These are phyloP conservation scores for Todus mexicanus DNA, from an alignment of 2,797 vertebrate species.

Conservation along the genomic window DNA sequence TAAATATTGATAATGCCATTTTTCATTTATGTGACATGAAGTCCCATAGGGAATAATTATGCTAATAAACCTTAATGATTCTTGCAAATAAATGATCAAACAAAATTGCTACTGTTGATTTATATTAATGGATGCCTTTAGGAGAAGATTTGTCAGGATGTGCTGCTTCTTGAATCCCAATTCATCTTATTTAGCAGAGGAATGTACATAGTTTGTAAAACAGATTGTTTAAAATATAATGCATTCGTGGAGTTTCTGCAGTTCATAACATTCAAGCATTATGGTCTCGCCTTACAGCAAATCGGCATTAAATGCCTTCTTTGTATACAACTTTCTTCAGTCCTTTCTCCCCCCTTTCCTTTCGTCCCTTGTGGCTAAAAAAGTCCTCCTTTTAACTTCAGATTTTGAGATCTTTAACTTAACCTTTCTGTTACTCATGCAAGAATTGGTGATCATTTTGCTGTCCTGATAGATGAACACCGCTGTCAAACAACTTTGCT, in stretches of 20 bases:
- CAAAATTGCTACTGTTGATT: slow-evolving; percentile 82
- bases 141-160: slow-evolving; percentile 78
- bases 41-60: slow-evolving; percentile 84
- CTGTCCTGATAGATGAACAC: neutral
- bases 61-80: slow-evolving; percentile 86
- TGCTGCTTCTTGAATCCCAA: slow-evolving; percentile 74
- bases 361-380: neutral
- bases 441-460: neutral
- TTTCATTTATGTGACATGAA: slow-evolving; percentile 80
- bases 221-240: slow-evolving; percentile 76
- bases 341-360: neutral
- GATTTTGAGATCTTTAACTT: neutral
- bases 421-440: neutral
- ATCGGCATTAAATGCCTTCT: slow-evolving; percentile 55
- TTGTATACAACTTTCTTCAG: slow-evolving; percentile 17
- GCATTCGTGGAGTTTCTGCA: slow-evolving; percentile 65
- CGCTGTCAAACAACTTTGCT: neutral
- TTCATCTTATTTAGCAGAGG: slow-evolving; percentile 78
- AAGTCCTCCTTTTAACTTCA: neutral
- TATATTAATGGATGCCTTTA: slow-evolving; percentile 85
- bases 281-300: slow-evolving; percentile 67
- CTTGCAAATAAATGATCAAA: slow-evolving; percentile 84
- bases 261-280: slow-evolving; percentile 60
- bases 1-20: slow-evolving; percentile 84
- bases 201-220: slow-evolving; percentile 73